Evolutionary conservation across 2,888 invertebrate genomes (phyloP), one percentile per base, ranked within the genome.

Genomic region (Nomada fabriciana): DNA sequence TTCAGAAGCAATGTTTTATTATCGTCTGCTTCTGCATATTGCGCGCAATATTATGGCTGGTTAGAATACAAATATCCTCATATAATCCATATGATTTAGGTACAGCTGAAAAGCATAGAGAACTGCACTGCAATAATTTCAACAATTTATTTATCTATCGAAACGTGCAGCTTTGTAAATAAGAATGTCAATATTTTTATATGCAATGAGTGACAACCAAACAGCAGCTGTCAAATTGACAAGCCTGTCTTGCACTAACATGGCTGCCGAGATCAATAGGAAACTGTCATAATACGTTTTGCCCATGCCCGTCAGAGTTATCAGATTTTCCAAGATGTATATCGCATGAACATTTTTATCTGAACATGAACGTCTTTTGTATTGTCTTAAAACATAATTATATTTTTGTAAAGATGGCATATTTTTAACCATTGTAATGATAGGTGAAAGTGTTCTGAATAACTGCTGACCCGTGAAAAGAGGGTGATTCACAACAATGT

Each of bases 191-290:
- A 67, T 20, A 71, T 63, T 47, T 68, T 10, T 29, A 1, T 20
- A 20, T 42, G 29, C n/a, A 25, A 50, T 42, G 2, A 9, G 53
- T 59, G 70, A 80, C 73, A 76, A 29, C 55, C 25, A 10, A n/a
- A 10, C 18, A 23, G 59, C 18, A 71, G 43, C 70, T 83, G 77
- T 83, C 82, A 82, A 53, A 77, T 78, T 83, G 83, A 83, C 83
- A 83, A 72, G 75, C 57, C 84, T 72, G 63, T 63, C 69, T 64
- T 61, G 75, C 57, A 81, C 84, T 85, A 91, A 91, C 81, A 91
- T 91, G 91, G 91, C 90, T 83, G 90, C 88, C 86, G 85, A 76
- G 76, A 92, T 92, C 92, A 84, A 92, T 92, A 92, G 85, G 83
- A 73, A 88, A 88, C 86, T 88, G 87, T 88, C 88, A 86, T 85